Conservation (phyloP, 2,888 invertebrate species). For the Tortricodes alternella region DNA sequence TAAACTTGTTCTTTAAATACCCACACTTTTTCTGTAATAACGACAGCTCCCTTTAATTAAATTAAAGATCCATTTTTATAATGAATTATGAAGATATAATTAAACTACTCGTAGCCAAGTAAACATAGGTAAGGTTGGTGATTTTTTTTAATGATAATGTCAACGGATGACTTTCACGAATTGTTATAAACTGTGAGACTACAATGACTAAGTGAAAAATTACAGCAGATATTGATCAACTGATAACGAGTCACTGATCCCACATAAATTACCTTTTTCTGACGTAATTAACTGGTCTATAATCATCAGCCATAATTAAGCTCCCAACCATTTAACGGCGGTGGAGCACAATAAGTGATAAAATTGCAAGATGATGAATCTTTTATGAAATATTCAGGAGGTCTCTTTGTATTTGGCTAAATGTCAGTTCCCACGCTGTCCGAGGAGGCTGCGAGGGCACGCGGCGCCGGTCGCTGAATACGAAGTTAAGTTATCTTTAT, state of each 20-base stretch:
- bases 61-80: too few species aligned
- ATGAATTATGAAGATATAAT: too few species aligned
- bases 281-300: background rate
- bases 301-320: conserved; percentile 33
- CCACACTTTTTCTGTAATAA: too few species aligned
- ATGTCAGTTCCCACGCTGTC: conserved; percentile 51
- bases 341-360: conserved; percentile 35
- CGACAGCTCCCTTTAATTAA: too few species aligned
- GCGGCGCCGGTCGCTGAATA: background rate
- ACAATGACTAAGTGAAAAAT: background rate
- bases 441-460: conserved; percentile 3
- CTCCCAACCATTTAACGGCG: conserved; percentile 29
- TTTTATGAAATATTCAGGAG: conserved; percentile 53
- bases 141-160: too few species aligned
- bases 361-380: conserved; percentile 42
- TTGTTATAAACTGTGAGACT: background rate
- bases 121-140: too few species aligned
- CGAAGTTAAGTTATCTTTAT: background rate
- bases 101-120: too few species aligned
- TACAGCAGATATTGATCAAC: background rate
- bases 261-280: conserved; percentile 8
- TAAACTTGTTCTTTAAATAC: too few species aligned
- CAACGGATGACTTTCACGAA: too few species aligned
- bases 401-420: conserved; percentile 37
- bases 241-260: conserved; percentile 23